phyloP scores from a whole-genome alignment of 2,797 vertebrate species.

The Propithecus deckenii region DNA sequence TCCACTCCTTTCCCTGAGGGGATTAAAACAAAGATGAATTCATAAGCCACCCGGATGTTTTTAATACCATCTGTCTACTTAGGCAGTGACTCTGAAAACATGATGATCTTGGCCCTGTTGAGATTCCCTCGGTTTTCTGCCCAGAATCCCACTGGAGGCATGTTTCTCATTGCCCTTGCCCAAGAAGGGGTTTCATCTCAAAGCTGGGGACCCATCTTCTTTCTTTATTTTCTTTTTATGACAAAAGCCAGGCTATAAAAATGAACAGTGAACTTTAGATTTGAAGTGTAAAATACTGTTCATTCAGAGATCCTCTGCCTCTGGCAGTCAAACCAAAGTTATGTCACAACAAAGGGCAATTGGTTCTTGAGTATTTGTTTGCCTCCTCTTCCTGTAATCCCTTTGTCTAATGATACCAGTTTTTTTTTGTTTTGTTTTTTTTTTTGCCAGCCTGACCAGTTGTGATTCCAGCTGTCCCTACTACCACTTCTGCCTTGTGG shows the following conservation, averaged over 20 bases:
- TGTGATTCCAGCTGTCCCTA: neutral
- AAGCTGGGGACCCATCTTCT: neutral
- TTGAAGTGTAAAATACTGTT: neutral
- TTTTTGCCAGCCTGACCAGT: neutral
- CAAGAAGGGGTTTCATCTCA: neutral
- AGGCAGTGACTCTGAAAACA: neutral
- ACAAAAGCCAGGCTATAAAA: conserved; percentile 15
- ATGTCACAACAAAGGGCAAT: neutral
- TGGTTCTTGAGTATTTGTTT: neutral
- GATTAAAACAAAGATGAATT: conserved; percentile 38
- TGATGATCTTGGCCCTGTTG: neutral
- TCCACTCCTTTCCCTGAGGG: neutral
- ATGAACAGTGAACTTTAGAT: neutral
- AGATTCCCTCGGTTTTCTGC: neutral
- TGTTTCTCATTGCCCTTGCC: neutral
- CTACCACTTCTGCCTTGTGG: neutral
- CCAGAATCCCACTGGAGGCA: neutral
- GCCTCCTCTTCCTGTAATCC: neutral
- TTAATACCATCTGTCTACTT: neutral
- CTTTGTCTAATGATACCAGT: neutral
- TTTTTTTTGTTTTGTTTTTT: neutral
- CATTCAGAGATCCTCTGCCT: neutral
- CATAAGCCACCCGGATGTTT: neutral
- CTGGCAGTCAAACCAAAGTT: neutral
- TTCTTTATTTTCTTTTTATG: neutral